Evolutionary conservation across 2,888 invertebrate species (phyloP).

Genomic region (Meghimatium bilineatum): DNA sequence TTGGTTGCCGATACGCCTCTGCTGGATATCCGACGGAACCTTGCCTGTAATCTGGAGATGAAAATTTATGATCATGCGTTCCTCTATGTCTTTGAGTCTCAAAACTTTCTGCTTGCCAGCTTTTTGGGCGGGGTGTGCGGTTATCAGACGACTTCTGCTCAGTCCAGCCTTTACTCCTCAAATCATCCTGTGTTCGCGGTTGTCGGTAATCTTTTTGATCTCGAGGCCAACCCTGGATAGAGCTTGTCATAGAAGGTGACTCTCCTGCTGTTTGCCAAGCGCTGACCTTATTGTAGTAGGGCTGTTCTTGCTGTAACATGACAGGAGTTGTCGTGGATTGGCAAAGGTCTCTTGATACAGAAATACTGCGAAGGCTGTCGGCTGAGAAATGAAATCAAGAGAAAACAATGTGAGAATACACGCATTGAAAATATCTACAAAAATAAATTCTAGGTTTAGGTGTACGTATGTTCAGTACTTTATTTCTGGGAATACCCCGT

Average conservation of each 20-base stretch:
- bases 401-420: neutral
- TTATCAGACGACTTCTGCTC: neutral
- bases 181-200: constrained; percentile 3
- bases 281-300: constrained; percentile 62
- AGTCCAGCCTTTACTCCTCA: neutral
- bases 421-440: no score
- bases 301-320: neutral
- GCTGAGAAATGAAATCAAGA: constrained; percentile 23
- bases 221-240: neutral
- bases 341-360: constrained; percentile 8
- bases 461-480: no score
- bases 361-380: neutral
- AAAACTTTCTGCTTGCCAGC: constrained; percentile 30
- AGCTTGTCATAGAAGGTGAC: constrained; percentile 10
- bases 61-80: constrained; percentile 6
- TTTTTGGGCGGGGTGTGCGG: constrained; percentile 10
- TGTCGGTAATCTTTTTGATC: neutral
- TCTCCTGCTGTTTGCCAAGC: constrained; percentile 57
- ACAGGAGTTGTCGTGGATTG: neutral
- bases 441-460: no score
- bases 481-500: no score
- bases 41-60: constrained; percentile 35
- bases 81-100: neutral
- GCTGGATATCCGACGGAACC: neutral
- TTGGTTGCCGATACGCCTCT: constrained; percentile 45